Percentiles rank a stretch among this genome's conserved stretches.
phyloP scores from a whole-genome alignment of 1,140 invertebrate species.

The Anagrus nilaparvatae region DNA sequence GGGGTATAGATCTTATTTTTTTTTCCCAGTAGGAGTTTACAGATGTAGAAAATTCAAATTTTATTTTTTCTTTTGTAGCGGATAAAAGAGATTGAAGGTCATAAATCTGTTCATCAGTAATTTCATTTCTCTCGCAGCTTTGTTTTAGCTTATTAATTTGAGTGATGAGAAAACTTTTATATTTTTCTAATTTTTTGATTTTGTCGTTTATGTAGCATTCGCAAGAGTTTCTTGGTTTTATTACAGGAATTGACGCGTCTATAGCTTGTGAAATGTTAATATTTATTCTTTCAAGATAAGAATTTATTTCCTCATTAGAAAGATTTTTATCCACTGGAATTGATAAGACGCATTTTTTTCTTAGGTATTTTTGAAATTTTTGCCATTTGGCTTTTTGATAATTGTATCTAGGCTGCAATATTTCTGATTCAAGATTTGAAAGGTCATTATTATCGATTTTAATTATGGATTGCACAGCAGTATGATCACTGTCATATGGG shows the following conservation, averaged over 20 bases:
- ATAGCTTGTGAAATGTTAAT: constrained; percentile 5
- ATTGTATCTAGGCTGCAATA: background rate
- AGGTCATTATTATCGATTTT: constrained; percentile 1
- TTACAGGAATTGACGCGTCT: constrained; percentile 7
- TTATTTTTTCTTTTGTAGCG: constrained; percentile 6
- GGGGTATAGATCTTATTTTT: background rate
- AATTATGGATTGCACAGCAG: background rate
- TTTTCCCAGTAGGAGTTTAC: background rate
- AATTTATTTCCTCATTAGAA: constrained; percentile 13
- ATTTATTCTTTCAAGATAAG: constrained; percentile 2
- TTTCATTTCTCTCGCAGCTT: background rate
- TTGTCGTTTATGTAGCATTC: constrained; percentile 5
- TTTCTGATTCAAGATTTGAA: background rate
- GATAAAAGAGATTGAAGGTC: constrained; percentile 11
- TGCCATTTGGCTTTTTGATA: constrained; percentile 17
- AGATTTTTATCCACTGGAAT: constrained; percentile 15
- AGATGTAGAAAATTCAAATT: background rate
- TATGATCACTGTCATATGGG: constrained; percentile 2
- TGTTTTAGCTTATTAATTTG: background rate
- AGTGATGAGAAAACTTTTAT: constrained; percentile 8
- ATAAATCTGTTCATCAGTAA: background rate
- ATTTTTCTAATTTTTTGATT: constrained; percentile 11
- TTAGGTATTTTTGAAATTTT: constrained; percentile 10
- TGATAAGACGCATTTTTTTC: background rate
- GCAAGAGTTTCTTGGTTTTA: constrained; percentile 1